Evolutionary conservation across 2,888 invertebrate genomes (phyloP).

Genomic region (Tetropium fuscum): DNA sequence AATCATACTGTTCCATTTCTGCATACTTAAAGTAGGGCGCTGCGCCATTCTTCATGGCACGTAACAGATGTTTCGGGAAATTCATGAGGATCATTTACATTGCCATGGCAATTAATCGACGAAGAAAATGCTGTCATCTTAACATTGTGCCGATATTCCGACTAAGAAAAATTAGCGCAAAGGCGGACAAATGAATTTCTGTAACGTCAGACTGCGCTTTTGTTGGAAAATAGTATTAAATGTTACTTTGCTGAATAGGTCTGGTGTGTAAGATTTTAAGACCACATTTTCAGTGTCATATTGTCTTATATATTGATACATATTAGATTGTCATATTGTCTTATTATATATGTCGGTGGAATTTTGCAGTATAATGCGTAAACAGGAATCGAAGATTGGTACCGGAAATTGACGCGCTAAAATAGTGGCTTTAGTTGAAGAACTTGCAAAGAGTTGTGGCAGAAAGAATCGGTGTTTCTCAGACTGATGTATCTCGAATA

Average conservation of each 20-base stretch:
- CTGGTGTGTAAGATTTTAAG: not conserved
- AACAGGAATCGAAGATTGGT: no score
- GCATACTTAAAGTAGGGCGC: conserved; percentile 9
- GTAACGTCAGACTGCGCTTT: not conserved
- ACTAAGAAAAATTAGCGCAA: conserved; percentile 12
- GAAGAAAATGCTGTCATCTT: conserved; percentile 28
- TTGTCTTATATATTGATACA: no score
- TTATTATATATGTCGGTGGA: no score
- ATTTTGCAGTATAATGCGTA: no score
- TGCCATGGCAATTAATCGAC: conserved; percentile 33
- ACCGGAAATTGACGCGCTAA: no score
- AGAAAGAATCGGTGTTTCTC: no score
- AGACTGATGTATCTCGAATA: no score
- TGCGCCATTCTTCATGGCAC: conserved; percentile 35
- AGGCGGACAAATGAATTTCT: not conserved
- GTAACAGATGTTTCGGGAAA: conserved; percentile 46
- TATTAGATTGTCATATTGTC: no score
- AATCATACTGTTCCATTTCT: conserved; percentile 1
- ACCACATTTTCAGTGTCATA: no score
- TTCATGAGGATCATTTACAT: conserved; percentile 39
- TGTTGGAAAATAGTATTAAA: not conserved
- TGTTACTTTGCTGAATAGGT: not conserved
- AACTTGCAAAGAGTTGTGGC: no score
- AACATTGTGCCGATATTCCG: conserved; percentile 13
- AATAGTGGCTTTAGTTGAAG: no score